Evolutionary conservation across 2,113 vertebrate species (phyloP).

Genomic region (Anoplopoma fimbria): DNA sequence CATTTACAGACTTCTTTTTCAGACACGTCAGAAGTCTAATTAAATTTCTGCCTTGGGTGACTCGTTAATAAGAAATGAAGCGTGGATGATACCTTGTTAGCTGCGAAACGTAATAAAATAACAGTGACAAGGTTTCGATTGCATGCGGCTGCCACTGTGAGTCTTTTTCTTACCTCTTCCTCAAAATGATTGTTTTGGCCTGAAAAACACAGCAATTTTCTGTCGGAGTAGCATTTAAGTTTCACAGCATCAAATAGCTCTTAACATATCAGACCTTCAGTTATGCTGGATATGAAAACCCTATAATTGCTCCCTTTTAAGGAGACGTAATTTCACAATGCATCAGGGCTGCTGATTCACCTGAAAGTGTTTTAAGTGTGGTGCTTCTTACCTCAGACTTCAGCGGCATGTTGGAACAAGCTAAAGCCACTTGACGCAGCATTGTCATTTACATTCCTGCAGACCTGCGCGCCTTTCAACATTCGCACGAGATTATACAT

Average conservation of each 20-base stretch:
- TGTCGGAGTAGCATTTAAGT: slow-evolving; percentile 13
- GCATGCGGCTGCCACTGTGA: not conserved
- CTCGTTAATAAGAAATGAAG: slow-evolving; percentile 80
- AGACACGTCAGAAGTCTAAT: slow-evolving; percentile 83
- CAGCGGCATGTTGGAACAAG: slow-evolving; percentile 22
- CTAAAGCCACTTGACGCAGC: slow-evolving; percentile 11
- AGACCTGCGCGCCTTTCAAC: not conserved
- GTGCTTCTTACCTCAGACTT: slow-evolving; percentile 33
- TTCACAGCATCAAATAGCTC: slow-evolving; percentile 2
- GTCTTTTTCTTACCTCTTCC: not conserved
- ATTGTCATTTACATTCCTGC: slow-evolving; percentile 46
- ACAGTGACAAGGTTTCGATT: slow-evolving; percentile 32
- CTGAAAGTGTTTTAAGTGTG: slow-evolving; percentile 48
- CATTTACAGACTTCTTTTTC: slow-evolving; percentile 61
- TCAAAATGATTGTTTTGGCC: slow-evolving; percentile 51
- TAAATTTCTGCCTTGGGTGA: slow-evolving; percentile 82
- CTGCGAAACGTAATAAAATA: slow-evolving; percentile 73
- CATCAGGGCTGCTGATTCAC: slow-evolving; percentile 26
- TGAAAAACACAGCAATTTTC: slow-evolving; percentile 21
- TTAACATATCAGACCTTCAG: slow-evolving; percentile 14
- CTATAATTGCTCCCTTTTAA: slow-evolving; percentile 44
- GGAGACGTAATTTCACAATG: slow-evolving; percentile 27
- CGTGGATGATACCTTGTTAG: slow-evolving; percentile 79
- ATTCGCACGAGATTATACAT: not conserved
- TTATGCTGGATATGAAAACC: slow-evolving; percentile 35